Base-by-base conservation (phyloP, 2,113 vertebrate genomes). In the Crotalus tigris region DNA sequence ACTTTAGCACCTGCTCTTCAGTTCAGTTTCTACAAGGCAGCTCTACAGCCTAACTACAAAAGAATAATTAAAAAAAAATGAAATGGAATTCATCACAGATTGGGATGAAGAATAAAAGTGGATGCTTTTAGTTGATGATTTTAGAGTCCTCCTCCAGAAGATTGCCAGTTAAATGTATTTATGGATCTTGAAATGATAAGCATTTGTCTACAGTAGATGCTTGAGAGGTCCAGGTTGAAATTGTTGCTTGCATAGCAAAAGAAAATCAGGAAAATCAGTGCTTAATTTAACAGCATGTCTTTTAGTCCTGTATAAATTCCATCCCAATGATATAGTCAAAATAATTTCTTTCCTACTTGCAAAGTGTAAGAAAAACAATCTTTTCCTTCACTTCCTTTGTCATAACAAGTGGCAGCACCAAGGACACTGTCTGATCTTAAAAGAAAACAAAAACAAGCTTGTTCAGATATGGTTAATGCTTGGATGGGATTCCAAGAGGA, bases 231-330 rank as follows among this genome's bases (percentile, higher is more conserved):
- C 44, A 87, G 26, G 61, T 21, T 33, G 46, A 92, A 93, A 94
- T 75, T 54, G 91, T 33, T 57, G 93, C 93, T 85, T 92, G 51
- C 54, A 96, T 96, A 81, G 33, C 33, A 81, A 39, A 39, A 39
- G 75, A 92, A 59, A 94, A 91, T 91, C 44, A 92, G 91, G 49
- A 92, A 90, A 95, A 87, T 46, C 46, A 59, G 53, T 92, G 64
- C 64, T 94, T 95, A 39, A 23, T n/a, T 93, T 85, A n/a, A 0
- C 26, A 64, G 26, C 39, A 89, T 87, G 55, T 69, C 15, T 81
- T 81, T 39, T 44, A 81, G 33, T 81, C 33, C 33, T 39, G 33
- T 39, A 75, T 88, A 75, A 89, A 54, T 88, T 88, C 39, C 58
- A 88, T 92, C n/a, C 51, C 53, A 89, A 15, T 15, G 24, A 81